A percentile compares a stretch with the other conserved stretches of the same genome.
phyloP scores from a whole-genome alignment of 2,888 invertebrate species.

The Stomorhina lunata region DNA sequence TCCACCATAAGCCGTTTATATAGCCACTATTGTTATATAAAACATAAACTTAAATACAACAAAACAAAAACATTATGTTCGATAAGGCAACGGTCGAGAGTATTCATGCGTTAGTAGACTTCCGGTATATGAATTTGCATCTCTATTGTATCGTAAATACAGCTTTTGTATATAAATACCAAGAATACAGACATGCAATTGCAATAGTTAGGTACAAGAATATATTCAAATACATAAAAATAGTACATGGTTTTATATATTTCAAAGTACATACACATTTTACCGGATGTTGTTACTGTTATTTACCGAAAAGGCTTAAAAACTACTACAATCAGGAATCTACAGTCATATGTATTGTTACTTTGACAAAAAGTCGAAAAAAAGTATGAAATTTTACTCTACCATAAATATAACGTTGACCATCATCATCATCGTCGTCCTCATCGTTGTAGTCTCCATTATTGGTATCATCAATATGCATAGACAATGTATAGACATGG shows the following conservation, averaged over 20 bases:
- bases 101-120: slow-evolving; percentile 32
- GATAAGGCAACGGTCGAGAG: neutral
- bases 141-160: neutral
- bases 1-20: neutral
- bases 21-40: neutral
- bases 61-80: neutral
- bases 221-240: too few relatives aligned
- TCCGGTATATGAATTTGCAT: slow-evolving; percentile 37
- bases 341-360: neutral
- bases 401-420: slow-evolving; percentile 16
- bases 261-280: neutral
- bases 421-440: neutral
- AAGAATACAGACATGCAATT: neutral
- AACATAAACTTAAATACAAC: neutral
- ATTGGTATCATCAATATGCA: slow-evolving; percentile 27
- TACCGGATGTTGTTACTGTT: slow-evolving; percentile 20
- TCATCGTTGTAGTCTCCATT: neutral
- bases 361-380: neutral
- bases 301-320: neutral
- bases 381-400: slow-evolving; percentile 2
- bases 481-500: neutral
- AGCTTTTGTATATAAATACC: neutral
- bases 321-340: neutral
- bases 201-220: neutral
- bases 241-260: neutral